These are phyloP conservation scores for Limenitis arthemis DNA, from an alignment of 2,888 invertebrate species.

Conservation along the genomic window DNA sequence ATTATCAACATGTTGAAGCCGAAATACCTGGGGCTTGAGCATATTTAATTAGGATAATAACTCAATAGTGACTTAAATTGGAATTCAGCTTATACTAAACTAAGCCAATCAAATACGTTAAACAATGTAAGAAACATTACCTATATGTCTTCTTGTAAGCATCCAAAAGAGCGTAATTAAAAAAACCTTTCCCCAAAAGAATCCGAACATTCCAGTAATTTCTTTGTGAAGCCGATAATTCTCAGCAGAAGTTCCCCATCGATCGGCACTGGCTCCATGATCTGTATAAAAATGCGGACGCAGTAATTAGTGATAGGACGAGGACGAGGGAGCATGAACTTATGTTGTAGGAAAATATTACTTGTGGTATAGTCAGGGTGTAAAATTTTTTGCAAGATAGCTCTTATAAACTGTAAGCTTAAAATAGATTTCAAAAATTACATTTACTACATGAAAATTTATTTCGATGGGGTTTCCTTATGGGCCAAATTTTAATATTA, in stretches of 20 bases:
- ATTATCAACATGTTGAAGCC: no score
- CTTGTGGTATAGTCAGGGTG: not conserved
- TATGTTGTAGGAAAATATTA: conserved; percentile 10
- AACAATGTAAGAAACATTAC: no score
- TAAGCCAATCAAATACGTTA: no score
- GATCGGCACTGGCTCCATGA: conserved; percentile 56
- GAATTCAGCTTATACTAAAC: no score
- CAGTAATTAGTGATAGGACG: conserved; percentile 53
- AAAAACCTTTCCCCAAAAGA: conserved; percentile 10
- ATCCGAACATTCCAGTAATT: conserved; percentile 40
- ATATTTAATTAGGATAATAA: no score
- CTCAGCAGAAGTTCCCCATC: conserved; percentile 48
- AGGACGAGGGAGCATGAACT: conserved; percentile 21
- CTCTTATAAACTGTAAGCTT: not conserved
- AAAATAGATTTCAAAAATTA: not conserved
- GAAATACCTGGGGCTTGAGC: no score
- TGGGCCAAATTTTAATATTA: no score
- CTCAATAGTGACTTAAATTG: no score
- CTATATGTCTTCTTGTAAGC: no score
- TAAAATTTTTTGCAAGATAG: not conserved
- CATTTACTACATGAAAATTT: no score
- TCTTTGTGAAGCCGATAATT: conserved; percentile 34
- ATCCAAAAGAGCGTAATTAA: not conserved
- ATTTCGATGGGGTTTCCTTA: no score
- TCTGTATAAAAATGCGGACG: conserved; percentile 60